These are phyloP conservation scores for Macrobrachium nipponense DNA, from an alignment of 1,140 invertebrate species.

Conservation along the genomic window DNA sequence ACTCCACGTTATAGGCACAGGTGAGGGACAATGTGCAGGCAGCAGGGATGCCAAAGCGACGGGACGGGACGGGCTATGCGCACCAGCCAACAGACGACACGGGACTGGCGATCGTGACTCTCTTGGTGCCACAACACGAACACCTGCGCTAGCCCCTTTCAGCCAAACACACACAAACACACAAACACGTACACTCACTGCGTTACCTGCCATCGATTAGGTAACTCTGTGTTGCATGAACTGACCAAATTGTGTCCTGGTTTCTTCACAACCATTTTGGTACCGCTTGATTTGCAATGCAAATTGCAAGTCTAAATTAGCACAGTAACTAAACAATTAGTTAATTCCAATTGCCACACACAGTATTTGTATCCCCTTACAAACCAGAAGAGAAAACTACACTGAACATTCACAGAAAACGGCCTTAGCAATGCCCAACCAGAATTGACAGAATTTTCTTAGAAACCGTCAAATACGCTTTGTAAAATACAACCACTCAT, in stretches of 20 bases:
- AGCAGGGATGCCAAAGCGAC: not conserved
- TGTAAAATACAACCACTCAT: no score
- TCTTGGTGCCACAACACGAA: slow-evolving; percentile 20
- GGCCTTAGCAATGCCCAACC: not conserved
- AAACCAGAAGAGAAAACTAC: not conserved
- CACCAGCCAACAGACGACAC: slow-evolving; percentile 43
- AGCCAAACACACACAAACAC: slow-evolving; percentile 15
- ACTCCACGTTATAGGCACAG: not conserved
- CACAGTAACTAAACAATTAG: no score
- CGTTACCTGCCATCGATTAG: no score
- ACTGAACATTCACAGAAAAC: slow-evolving; percentile 1
- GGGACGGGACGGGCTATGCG: not conserved
- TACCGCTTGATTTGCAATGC: not conserved
- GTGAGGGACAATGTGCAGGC: not conserved
- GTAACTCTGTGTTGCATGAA: no score
- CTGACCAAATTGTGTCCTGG: no score
- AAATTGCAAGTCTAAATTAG: not conserved
- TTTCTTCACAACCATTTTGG: no score
- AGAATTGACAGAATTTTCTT: not conserved
- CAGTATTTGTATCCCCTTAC: not conserved
- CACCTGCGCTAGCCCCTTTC: slow-evolving; percentile 37
- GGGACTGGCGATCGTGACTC: slow-evolving; percentile 30
- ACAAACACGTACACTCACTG: slow-evolving; percentile 15
- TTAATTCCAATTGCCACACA: not conserved
- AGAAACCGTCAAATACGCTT: not conserved